Evolutionary conservation across 64 coral and sea anemone genomes (phyloP), one percentile per base, ranked within the genome.

Genomic region (Platygyra sinensis): DNA sequence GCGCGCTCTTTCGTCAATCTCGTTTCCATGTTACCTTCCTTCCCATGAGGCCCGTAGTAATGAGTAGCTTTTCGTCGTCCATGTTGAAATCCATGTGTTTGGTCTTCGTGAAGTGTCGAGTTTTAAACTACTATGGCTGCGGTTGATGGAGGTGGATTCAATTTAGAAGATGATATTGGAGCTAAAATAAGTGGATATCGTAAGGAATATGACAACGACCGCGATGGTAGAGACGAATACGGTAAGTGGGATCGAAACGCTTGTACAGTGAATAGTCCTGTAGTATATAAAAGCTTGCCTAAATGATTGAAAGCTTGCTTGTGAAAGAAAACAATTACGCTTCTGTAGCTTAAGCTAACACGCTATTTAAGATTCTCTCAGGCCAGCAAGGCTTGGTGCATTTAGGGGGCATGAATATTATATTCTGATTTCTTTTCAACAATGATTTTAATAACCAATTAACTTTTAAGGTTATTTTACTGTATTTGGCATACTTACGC

Each of bases 131-230:
- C 4, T 1, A 92, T 92, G 90, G 80, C 81, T 71, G 62, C 90
- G 1, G 75, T 71, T 38, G 90, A 92, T 10, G 86, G 62, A 30
- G 74, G 39, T 22, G 81, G 79, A 2, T 74, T 76, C 20, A 91
- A 91, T 72, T 73, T 83, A 61, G 90, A 92, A 24, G 90, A 92
- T 72, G 75, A 77, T 20, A 87, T 92, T 22, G 61, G 84, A 72
- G 90, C 90, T 87, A 92, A 87, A 86, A 92, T 92, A 86, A 92
- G 83, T 80, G 85, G 90, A 27, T 87, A 87, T 75, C 60, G 90
- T 38, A 92, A 92, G 63, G 83, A 86, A 29, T 64, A 71, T 32
- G 90, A 92, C 25, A 92, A 87, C 46, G 90, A 86, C n/a, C 82
- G 90, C 8, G 90, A 92, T 31, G 16, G 73, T 15, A 62, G 63